phyloP scores from a whole-genome alignment of 2,113 vertebrate genomes.

The Ageneiosus marmoratus region DNA sequence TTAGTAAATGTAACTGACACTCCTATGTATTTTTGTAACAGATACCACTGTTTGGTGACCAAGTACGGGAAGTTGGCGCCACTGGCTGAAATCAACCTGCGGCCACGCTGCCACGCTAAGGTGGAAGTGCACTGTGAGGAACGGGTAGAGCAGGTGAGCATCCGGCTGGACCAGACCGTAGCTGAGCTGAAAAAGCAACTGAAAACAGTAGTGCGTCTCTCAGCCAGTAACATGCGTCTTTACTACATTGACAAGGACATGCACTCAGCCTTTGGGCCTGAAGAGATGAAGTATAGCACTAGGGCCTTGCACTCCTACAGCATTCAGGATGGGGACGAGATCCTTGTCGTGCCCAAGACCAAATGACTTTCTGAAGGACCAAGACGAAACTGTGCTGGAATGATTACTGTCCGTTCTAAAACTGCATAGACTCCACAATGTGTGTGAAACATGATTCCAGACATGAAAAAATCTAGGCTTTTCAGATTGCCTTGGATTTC shows the following conservation, averaged over 20 bases:
- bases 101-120: constrained; percentile 85
- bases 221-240: constrained; percentile 89
- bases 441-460: constrained; percentile 20
- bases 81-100: constrained; percentile 90
- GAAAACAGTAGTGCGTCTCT: constrained; percentile 84
- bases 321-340: constrained; percentile 92
- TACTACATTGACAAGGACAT: constrained; percentile 91
- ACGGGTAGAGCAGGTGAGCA: constrained; percentile 87
- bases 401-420: constrained; percentile 15
- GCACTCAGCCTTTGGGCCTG: constrained; percentile 82
- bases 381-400: constrained; percentile 22
- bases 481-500: constrained; percentile 9
- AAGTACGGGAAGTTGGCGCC: constrained; percentile 95
- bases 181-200: constrained; percentile 92
- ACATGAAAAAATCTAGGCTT: background rate
- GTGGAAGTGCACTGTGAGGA: constrained; percentile 94
- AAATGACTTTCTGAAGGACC: constrained; percentile 73
- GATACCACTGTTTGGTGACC: constrained; percentile 91
- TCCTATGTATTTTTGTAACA: constrained; percentile 52
- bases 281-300: constrained; percentile 92
- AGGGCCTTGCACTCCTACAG: constrained; percentile 90
- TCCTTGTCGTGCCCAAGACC: constrained; percentile 90
- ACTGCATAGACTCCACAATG: constrained; percentile 6
- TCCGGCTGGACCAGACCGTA: constrained; percentile 95
- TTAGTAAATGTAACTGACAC: background rate